Base-by-base conservation (phyloP, 2,797 vertebrate species). In the Sebastes umbrosus region DNA sequence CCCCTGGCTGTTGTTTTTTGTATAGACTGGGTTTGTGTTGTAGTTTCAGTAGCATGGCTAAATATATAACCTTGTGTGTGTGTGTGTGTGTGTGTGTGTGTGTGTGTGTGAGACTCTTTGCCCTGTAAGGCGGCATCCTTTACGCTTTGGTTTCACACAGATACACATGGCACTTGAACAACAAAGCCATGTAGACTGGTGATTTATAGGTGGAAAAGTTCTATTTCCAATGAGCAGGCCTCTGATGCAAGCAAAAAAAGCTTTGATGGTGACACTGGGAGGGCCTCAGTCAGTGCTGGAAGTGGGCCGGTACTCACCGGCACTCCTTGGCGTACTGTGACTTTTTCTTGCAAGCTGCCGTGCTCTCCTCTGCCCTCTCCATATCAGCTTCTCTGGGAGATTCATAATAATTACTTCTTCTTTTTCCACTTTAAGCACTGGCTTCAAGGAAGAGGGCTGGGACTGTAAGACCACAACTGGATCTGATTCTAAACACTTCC, bases 121-220 rank as follows among this genome's bases (percentile, higher is more conserved):
- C 36, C 36, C 12, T 39, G n/a, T n/a, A n/a, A n/a, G 39, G 39
- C 39, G 14, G 39, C 46, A 31, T 72, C 68, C 63, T 80, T 46
- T 57, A 46, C 65, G 22, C n/a, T 65, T 34, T 31, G 31, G 13
- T 27, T 22, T 13, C 12, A 55, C 62, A 58, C 50, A 43, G 39
- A 50, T 20, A 24, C 62, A 63, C 32, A 62, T 18, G 24, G 5
- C 66, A 29, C 52, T 27, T 43, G 5, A 79, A 77, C 52, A 84
- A 80, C 82, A 80, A 67, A 75, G 76, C 59, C 14, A 16, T n/a
- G 24, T 3, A n/a, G 63, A 31, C 13, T 0, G 8, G 60, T 77
- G 73, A 80, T 82, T 80, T 77, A 83, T 82, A 79, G 73, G 39
- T 58, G 69, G 60, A 69, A 50, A 39, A 0, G 65, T 24, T 60